Base-by-base conservation (phyloP, 2,797 vertebrate species). In the Hyperoplus immaculatus region DNA sequence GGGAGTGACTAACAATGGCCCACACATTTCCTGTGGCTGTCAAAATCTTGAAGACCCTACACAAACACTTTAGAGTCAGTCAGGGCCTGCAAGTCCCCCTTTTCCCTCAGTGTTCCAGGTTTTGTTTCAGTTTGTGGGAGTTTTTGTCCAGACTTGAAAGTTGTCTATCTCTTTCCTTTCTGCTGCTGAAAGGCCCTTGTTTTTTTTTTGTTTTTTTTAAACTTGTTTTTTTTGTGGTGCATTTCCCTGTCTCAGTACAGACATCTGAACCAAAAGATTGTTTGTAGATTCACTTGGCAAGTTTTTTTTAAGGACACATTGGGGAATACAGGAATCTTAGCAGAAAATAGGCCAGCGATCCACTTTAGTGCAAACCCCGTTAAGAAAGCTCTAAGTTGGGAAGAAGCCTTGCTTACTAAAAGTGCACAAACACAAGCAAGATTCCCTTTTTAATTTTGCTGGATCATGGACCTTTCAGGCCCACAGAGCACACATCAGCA, bases 11-110 rank as follows among this genome's bases (percentile, higher is more conserved):
- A 94, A 94, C 94, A 94, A 93, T 94, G 89, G 91, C 87, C 87
- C 87, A 90, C 92, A 92, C 88, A 87, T 90, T 94, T 94, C 93
- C 94, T 94, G 93, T 88, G 72, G 87, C 89, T 93, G 92, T 92
- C 92, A 89, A 77, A 85, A 66, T 87, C 72, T 78, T 75, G 77
- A 94, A 85, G 88, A 90, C 89, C 85, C 67, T 56, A 85, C 69
- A 89, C 86, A 94, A 94, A 93, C 92, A 93, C 80, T 65, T 77
- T 58, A 49, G 68, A 85, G 63, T 80, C 79, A 85, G 63, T 80
- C 79, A 45, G 75, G 51, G 36, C 75, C 71, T 69, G 57, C 62
- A 73, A 59, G 71, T 13, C 69, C 59, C 64, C 47, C 49, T 61
- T 75, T 80, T 60, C 69, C 50, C 75, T 57, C 58, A n/a, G 51